phyloP scores from a whole-genome alignment of 1,140 invertebrate species.

The Tetramorium parvispinum region DNA sequence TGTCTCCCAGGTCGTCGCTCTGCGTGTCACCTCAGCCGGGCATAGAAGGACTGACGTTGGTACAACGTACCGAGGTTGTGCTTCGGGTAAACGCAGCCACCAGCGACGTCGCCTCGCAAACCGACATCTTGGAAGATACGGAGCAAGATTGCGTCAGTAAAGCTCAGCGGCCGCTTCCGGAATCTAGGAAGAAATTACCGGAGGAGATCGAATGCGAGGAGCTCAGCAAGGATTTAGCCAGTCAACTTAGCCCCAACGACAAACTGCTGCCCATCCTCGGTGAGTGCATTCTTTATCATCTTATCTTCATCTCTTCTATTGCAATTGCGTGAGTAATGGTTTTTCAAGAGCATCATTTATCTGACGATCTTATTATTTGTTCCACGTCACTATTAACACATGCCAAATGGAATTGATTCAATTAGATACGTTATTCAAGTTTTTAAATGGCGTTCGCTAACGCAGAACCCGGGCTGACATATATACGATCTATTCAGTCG shows the following conservation, averaged over 20 bases:
- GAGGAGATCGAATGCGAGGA: conserved; percentile 94
- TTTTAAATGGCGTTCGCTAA: conserved; percentile 19
- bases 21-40: conserved; percentile 83
- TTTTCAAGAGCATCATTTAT: background rate
- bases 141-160: conserved; percentile 50
- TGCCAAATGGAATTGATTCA: conserved; percentile 33
- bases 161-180: conserved; percentile 72
- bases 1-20: conserved; percentile 69
- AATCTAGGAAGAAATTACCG: conserved; percentile 87
- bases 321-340: conserved; percentile 27
- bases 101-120: conserved; percentile 88
- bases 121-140: conserved; percentile 83
- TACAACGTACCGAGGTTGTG: conserved; percentile 88
- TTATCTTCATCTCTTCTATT: background rate
- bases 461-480: conserved; percentile 25
- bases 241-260: conserved; percentile 89
- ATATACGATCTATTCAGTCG: conserved; percentile 20
- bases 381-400: conserved; percentile 17
- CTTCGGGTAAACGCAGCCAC: conserved; percentile 87
- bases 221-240: conserved; percentile 90
- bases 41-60: conserved; percentile 86
- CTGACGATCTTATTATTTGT: conserved; percentile 3
- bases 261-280: conserved; percentile 90
- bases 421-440: conserved; percentile 35
- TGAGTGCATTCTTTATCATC: conserved; percentile 79